These are phyloP conservation scores for Theocolax elegans DNA, from an alignment of 1,140 invertebrate genomes.

Conservation along the genomic window DNA sequence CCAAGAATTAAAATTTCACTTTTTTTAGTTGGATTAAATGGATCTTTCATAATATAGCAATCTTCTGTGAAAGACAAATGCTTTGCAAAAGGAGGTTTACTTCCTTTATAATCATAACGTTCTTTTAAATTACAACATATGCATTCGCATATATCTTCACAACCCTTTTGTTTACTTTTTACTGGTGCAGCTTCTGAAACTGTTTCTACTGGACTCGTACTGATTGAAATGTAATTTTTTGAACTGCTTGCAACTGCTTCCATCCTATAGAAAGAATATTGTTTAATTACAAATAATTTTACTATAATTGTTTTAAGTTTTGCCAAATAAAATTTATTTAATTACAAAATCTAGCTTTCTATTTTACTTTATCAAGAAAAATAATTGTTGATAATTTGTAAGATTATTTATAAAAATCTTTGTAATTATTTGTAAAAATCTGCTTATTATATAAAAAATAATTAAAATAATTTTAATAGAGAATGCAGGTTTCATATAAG, in stretches of 20 bases:
- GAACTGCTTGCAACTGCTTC: constrained; percentile 41
- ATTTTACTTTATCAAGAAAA: too few species aligned
- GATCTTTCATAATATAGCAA: constrained; percentile 85
- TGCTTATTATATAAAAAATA: too few species aligned
- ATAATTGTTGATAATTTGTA: background rate
- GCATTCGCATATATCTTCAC: constrained; percentile 72
- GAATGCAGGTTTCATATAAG: constrained; percentile 5
- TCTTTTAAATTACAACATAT: constrained; percentile 73
- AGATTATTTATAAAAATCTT: constrained; percentile 1
- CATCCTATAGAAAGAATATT: constrained; percentile 47
- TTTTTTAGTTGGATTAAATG: constrained; percentile 77
- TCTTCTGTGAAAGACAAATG: constrained; percentile 74
- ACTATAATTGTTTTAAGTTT: background rate
- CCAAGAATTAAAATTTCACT: constrained; percentile 80
- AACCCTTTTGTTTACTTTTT: constrained; percentile 34
- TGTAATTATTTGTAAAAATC: constrained; percentile 12
- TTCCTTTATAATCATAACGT: constrained; percentile 79
- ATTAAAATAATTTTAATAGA: constrained; percentile 1
- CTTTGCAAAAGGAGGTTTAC: constrained; percentile 75
- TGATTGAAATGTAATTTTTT: constrained; percentile 29
- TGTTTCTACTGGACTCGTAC: background rate
- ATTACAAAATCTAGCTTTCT: too few species aligned
- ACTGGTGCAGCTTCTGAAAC: background rate
- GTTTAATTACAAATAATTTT: constrained; percentile 1
- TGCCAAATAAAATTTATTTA: background rate